These are phyloP conservation scores for Anguilla obscura DNA, from an alignment of 2,797 vertebrate genomes.

Conservation along the genomic window DNA sequence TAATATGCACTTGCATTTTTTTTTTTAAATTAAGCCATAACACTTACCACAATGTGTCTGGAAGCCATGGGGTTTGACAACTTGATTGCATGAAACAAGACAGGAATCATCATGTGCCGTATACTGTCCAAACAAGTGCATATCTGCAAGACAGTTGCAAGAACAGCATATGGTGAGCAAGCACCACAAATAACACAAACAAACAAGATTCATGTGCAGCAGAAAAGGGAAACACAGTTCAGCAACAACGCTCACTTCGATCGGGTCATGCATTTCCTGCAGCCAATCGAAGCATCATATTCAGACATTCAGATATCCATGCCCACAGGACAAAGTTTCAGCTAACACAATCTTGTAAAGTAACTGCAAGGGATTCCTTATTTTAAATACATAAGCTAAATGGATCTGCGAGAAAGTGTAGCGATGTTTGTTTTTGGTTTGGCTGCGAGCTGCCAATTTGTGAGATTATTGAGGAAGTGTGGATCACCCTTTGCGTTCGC, in stretches of 20 bases:
- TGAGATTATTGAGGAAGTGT: background rate
- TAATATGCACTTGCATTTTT: background rate
- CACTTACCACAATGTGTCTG: slow-evolving; percentile 84
- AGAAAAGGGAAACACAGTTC: background rate
- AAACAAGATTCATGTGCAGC: background rate
- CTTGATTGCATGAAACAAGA: slow-evolving; percentile 81
- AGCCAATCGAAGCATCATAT: background rate
- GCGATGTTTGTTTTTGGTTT: background rate
- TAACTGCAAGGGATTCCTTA: background rate
- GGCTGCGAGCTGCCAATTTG: background rate
- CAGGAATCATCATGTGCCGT: slow-evolving; percentile 82
- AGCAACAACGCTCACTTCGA: no score
- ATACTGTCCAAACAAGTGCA: slow-evolving; percentile 83
- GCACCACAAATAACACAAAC: background rate
- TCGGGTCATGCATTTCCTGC: background rate
- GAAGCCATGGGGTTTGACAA: slow-evolving; percentile 84
- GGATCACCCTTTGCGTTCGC: background rate
- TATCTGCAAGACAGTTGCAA: slow-evolving; percentile 72
- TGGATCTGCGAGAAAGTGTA: background rate
- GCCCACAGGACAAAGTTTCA: background rate
- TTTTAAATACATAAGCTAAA: background rate
- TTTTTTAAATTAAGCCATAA: background rate
- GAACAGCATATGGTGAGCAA: background rate
- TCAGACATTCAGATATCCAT: background rate
- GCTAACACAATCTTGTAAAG: background rate